Percentiles rank a stretch among this genome's conserved stretches.
phyloP scores from a whole-genome alignment of 2,888 invertebrate genomes.

The Serrognathus titanus region DNA sequence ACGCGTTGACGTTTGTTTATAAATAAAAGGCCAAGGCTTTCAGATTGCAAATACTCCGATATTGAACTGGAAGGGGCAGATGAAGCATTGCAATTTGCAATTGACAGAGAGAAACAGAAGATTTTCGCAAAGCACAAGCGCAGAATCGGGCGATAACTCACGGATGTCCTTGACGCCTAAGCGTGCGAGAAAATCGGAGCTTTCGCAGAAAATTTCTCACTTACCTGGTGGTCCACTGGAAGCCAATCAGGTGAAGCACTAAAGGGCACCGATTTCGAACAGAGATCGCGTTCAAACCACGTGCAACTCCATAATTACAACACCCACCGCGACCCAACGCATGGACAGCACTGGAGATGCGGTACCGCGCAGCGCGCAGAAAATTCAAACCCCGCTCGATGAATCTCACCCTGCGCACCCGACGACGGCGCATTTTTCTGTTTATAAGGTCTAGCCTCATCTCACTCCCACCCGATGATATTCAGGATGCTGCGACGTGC shows the following conservation, averaged over 20 bases:
- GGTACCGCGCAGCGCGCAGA: conserved; percentile 26
- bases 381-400: conserved; percentile 34
- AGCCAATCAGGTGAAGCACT: neutral
- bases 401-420: conserved; percentile 28
- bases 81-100: too few relatives aligned
- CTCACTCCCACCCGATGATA: neutral
- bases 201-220: neutral
- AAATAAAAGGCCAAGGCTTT: too few relatives aligned
- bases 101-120: too few relatives aligned
- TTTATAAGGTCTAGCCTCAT: conserved; percentile 21
- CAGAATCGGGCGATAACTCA: too few relatives aligned
- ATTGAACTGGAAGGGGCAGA: too few relatives aligned
- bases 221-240: neutral
- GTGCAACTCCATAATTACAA: conserved; percentile 22
- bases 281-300: conserved; percentile 21
- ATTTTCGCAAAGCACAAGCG: too few relatives aligned
- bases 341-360: conserved; percentile 28
- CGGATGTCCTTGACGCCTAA: too few relatives aligned
- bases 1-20: too few relatives aligned
- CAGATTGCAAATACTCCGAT: too few relatives aligned
- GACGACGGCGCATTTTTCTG: conserved; percentile 26
- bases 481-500: neutral
- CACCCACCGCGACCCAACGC: conserved; percentile 31
- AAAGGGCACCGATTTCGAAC: neutral
- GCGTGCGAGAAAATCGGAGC: too few relatives aligned